phyloP scores from a whole-genome alignment of 2,797 vertebrate genomes.

The Phataginus tricuspis region DNA sequence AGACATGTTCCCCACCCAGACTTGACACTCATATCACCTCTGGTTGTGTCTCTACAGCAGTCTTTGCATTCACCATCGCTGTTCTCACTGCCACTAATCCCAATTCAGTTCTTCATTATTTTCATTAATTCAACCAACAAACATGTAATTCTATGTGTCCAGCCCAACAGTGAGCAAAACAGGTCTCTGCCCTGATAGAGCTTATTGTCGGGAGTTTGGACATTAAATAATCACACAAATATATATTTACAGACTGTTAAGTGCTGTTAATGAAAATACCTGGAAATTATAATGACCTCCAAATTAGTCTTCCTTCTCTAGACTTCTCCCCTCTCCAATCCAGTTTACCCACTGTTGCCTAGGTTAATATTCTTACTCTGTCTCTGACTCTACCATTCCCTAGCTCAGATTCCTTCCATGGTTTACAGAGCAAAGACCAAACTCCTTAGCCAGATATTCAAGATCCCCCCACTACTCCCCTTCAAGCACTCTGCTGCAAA shows the following conservation, averaged over 20 bases:
- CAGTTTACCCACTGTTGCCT: neutral
- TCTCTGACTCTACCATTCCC: neutral
- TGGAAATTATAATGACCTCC: neutral
- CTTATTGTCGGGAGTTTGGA: neutral
- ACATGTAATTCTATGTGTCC: neutral
- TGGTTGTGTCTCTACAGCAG: neutral
- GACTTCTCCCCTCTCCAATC: neutral
- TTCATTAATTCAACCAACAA: neutral
- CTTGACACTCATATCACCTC: neutral
- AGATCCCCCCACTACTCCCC: neutral
- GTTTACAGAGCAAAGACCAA: neutral
- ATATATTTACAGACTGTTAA: neutral
- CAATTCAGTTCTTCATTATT: slow-evolving; percentile 16
- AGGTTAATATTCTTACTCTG: neutral
- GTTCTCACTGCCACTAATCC: neutral
- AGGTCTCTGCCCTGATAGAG: neutral
- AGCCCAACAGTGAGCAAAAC: slow-evolving; percentile 5
- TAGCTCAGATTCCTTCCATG: neutral
- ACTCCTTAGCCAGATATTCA: neutral
- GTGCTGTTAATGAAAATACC: neutral
- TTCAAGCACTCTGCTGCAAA: neutral
- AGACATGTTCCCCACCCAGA: neutral
- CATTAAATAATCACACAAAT: neutral
- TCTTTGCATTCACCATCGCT: neutral
- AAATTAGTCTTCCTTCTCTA: neutral